Conservation (phyloP, 37 sponge, comb jelly and placozoan genomes). For the Ianthella basta region DNA sequence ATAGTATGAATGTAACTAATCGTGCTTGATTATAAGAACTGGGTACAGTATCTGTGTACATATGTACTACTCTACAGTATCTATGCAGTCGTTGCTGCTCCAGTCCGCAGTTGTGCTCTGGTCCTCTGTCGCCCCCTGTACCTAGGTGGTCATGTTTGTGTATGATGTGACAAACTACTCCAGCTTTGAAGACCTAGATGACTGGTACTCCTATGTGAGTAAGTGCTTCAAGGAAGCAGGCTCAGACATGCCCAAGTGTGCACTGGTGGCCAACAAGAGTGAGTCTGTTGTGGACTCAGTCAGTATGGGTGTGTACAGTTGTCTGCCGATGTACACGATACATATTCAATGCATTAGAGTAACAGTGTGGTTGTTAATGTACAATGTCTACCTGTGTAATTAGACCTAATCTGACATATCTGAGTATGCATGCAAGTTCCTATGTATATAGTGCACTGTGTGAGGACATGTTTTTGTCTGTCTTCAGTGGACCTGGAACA, state of each 20-base stretch:
- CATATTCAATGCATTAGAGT: too few species aligned
- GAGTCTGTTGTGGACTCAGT: neutral
- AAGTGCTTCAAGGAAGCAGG: constrained; percentile 48
- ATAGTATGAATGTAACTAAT: too few species aligned
- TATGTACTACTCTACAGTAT: too few species aligned
- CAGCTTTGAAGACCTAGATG: constrained; percentile 94
- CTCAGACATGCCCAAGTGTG: constrained; percentile 59
- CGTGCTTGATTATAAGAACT: too few species aligned
- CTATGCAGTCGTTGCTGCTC: too few species aligned
- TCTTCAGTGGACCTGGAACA: constrained; percentile 88
- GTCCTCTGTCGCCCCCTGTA: too few species aligned
- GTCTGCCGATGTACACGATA: too few species aligned
- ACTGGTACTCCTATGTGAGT: constrained; percentile 81
- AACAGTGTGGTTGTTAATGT: too few species aligned
- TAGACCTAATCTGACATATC: too few species aligned
- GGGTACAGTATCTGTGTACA: too few species aligned
- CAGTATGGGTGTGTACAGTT: neutral
- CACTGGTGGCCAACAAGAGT: constrained; percentile 95
- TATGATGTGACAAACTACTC: constrained; percentile 96
- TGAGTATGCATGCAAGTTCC: neutral
- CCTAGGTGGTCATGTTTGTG: constrained; percentile 82
- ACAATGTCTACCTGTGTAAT: too few species aligned
- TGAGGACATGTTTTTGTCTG: neutral
- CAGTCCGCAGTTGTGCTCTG: too few species aligned
- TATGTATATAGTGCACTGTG: neutral